phyloP scores from a whole-genome alignment of 2,888 invertebrate genomes.

The Hanleya hanleyi region DNA sequence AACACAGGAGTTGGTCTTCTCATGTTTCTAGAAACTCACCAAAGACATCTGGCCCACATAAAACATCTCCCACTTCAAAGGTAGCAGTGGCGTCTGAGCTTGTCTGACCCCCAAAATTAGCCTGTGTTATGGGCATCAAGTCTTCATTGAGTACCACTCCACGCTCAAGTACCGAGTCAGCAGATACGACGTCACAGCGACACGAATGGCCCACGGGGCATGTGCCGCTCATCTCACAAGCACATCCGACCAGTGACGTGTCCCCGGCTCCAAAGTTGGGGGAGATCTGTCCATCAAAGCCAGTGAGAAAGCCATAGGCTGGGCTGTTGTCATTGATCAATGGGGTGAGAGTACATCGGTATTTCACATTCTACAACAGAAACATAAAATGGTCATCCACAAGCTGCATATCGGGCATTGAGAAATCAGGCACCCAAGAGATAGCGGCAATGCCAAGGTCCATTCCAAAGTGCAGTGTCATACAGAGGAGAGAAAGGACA shows the following conservation, averaged over 20 bases:
- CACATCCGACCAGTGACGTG: slow-evolving; percentile 42
- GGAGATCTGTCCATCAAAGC: slow-evolving; percentile 31
- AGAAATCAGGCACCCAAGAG: too few relatives aligned
- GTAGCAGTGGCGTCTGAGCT: slow-evolving; percentile 27
- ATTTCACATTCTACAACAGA: slow-evolving; percentile 45
- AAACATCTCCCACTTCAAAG: slow-evolving; percentile 26
- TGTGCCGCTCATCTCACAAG: slow-evolving; percentile 46
- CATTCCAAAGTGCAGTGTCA: too few relatives aligned
- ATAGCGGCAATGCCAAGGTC: too few relatives aligned
- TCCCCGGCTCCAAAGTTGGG: slow-evolving; percentile 47
- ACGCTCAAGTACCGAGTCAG: slow-evolving; percentile 34
- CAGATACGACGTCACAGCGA: slow-evolving; percentile 51
- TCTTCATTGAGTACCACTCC: slow-evolving; percentile 46
- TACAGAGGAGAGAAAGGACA: too few relatives aligned
- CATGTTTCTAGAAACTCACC: too few relatives aligned
- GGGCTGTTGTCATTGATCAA: slow-evolving; percentile 35
- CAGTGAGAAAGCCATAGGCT: slow-evolving; percentile 31
- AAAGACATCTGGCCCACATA: slow-evolving; percentile 46
- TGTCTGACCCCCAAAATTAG: slow-evolving; percentile 36
- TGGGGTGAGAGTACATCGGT: slow-evolving; percentile 48
- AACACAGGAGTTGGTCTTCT: too few relatives aligned
- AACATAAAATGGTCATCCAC: background rate
- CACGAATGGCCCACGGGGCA: slow-evolving; percentile 47
- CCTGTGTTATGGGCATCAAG: slow-evolving; percentile 39
- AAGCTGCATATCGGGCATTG: too few relatives aligned